Base-by-base conservation (phyloP, 1,140 invertebrate genomes). In the Temnothorax longispinosus region DNA sequence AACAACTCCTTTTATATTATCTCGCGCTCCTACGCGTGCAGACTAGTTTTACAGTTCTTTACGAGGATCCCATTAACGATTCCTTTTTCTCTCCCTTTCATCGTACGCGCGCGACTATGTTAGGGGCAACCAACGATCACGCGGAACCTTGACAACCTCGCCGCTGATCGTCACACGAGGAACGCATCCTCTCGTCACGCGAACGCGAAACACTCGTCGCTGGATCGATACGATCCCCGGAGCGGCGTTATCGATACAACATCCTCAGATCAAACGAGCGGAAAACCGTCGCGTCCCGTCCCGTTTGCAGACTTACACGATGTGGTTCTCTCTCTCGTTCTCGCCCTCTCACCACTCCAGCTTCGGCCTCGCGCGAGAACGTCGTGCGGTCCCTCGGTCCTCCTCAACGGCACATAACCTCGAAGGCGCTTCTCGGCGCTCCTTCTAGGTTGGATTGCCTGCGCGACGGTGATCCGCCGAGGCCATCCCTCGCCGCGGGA, bases 371-470 rank as follows among this genome's bases (percentile, higher is more conserved):
- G 10, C 35, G 54, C 82, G 54, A 75, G 32, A 27, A 27, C 27
- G 27, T 27, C 27, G 27, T 27, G 27, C 27, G 1, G 27, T 27
- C 27, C 27, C 27, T 27, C 27, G 27, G 27, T 27, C 27, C 38
- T 27, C 72, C 75, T 90, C 67, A 87, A 58, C 74, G 18, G 71
- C 75, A 92, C 90, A 91, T 92, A 92, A 92, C 92, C 92, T 92
- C 74, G 87, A 92, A 91, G 67, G 32, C 5, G 41, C 35, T 62
- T 80, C 52, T 76, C 41, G 21, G 35, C 47, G 35, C 15, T 77
- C 8, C 18, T 74, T 88, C 84, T 78, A 64, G 58, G 62, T 78
- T 85, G 76, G 60, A 72, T 72, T 64, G 54, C 18, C n/a, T 35
- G 8, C 7, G 21, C 71, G 41, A 41, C 27, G 60, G 27, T 18